phyloP scores from a whole-genome alignment of 2,113 vertebrate species.

The Callithrix jacchus region DNA sequence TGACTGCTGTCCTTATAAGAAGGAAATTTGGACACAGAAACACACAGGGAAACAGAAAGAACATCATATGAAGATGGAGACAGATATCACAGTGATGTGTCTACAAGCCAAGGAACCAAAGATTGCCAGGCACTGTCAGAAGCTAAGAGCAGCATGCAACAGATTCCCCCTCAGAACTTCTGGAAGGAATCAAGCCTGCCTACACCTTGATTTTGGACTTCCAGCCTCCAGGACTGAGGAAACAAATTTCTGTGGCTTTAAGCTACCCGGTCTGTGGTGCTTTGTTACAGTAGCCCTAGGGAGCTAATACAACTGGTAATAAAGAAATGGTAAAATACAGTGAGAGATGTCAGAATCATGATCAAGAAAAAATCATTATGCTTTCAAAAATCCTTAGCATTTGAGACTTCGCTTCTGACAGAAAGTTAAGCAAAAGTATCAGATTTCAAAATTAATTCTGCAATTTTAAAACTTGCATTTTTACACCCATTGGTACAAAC shows the following conservation, averaged over 20 bases:
- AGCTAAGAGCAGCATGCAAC: not conserved
- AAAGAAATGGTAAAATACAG: not conserved
- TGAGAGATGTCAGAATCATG: not conserved
- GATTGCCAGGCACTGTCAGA: no score
- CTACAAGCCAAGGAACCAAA: not conserved
- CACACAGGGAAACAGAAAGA: not conserved
- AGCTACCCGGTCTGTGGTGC: not conserved
- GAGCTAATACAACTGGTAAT: not conserved
- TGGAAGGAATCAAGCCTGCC: not conserved
- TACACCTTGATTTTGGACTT: not conserved
- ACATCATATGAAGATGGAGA: not conserved
- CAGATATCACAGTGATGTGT: not conserved
- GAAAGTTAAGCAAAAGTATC: not conserved
- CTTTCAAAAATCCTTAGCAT: not conserved
- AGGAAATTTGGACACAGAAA: not conserved
- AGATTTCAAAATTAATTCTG: not conserved
- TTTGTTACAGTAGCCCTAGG: not conserved
- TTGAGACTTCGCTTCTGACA: not conserved
- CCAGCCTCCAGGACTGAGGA: not conserved
- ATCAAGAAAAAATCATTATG: not conserved
- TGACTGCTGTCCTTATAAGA: not conserved
- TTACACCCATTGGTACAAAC: not conserved
- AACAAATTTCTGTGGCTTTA: not conserved
- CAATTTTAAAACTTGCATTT: not conserved
- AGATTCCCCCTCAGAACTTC: not conserved